Base-by-base conservation (phyloP, 2,797 vertebrate genomes). In the Hippocampus kuda region DNA sequence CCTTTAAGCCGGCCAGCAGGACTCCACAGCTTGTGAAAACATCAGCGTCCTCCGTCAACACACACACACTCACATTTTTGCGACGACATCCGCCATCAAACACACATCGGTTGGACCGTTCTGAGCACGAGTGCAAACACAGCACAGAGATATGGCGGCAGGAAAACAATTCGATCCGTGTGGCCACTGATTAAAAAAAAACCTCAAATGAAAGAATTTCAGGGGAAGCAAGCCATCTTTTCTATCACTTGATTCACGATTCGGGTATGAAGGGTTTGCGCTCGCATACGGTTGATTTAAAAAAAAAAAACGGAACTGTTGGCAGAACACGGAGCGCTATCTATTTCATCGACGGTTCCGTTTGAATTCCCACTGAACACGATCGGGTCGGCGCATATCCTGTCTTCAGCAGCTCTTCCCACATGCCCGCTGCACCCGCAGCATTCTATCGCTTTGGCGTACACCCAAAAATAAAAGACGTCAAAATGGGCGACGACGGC, bases 301-400 rank as follows among this genome's bases (percentile, higher is more conserved):
- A 49, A 53, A 53, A n/a, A 22, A 34, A 34, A 1, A 71, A 70
- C 72, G 63, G 74, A 48, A 75, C 54, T 71, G 65, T 72, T 68
- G 68, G 44, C 74, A 81, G 72, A 72, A 81, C 80, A 76, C 48
- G 65, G 67, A 79, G 73, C 59, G 42, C 70, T 77, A 82, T 87
- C 77, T 30, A 44, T 79, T 83, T 82, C 77, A 79, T 73, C 68
- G 75, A 66, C 42, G 71, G 78, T 24, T 65, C 44, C 72, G 68
- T 77, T 69, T 65, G 83, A 86, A 65, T 77, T 77, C 78, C 79
- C 72, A 72, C 12, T 5, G 68, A 77, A 79, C 69, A 78, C 75
- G 74, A 84, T 76, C 69, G 76, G 70, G 63, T 67, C 27, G 62
- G 71, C 66, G 75, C 69, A 80, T 78, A 77, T 60, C 57, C 79